A percentile compares a stretch with the other conserved stretches of the same genome.
Conservation (phyloP, 2,797 vertebrate genomes). For the Channallabes apus region DNA sequence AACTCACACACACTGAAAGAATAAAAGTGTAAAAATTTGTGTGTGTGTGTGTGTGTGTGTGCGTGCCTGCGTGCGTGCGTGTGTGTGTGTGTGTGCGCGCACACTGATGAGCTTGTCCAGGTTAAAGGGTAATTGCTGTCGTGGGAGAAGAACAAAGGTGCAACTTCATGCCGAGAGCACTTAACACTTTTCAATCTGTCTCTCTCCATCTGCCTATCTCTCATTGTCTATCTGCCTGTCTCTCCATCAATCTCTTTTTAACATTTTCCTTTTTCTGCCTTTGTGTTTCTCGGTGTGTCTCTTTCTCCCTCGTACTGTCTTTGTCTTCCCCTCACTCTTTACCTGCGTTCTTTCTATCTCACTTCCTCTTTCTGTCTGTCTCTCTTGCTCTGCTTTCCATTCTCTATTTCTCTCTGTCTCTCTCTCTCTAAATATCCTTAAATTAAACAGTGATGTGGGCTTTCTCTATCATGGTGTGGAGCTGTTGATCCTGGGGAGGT, state of each 20-base stretch:
- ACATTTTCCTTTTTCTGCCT: not conserved
- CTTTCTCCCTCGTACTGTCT: not conserved
- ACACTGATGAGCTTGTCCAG: slow-evolving; percentile 67
- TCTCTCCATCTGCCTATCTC: not conserved
- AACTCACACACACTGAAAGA: too few species aligned
- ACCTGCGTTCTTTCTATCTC: not conserved
- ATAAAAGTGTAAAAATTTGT: too few species aligned
- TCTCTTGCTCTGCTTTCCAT: not conserved
- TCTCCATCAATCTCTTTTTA: slow-evolving; percentile 22
- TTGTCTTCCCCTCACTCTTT: not conserved
- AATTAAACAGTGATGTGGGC: not conserved
- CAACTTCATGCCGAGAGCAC: slow-evolving; percentile 69
- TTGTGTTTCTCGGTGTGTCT: not conserved
- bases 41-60: not conserved
- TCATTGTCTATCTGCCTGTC: slow-evolving; percentile 20
- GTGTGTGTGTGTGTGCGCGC: slow-evolving; percentile 24
- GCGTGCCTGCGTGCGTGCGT: too few species aligned
- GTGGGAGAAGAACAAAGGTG: slow-evolving; percentile 74
- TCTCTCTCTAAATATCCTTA: not conserved
- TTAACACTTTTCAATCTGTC: slow-evolving; percentile 62
- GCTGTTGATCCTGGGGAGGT: not conserved
- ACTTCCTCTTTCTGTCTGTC: not conserved
- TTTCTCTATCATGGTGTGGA: not conserved
- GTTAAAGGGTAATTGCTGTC: slow-evolving; percentile 91
- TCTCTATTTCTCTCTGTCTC: not conserved